Base-by-base conservation (phyloP, 2,888 invertebrate species). In the Cabera pusaria region DNA sequence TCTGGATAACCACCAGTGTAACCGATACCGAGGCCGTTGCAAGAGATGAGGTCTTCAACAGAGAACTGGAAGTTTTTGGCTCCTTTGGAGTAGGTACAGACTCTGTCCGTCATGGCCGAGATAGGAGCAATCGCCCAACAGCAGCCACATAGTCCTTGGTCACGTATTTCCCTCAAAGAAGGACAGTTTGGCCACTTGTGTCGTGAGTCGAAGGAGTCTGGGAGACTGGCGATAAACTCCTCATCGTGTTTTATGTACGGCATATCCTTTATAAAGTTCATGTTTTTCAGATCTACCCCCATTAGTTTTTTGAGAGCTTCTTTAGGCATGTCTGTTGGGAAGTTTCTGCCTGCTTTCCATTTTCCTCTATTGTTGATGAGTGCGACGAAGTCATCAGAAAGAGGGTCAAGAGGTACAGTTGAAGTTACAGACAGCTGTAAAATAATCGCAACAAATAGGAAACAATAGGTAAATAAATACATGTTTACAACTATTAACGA, bases 51-150 rank as follows among this genome's bases (percentile, higher is more conserved):
- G 79, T 97, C 95, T 67, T 97, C 96, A 7, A 97, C 93, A 0
- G 97, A 96, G 58, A 96, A 92, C 56, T 94, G 93, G 64, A 94
- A 92, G 67, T 95, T 90, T 5, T 88, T 67, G 7, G 90, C 88
- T 10, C 92, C 96, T 16, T 93, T 91, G 0, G 95, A 94, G 60
- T 93, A 93, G 55, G 96, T 96, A 77, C 97, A 97, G 16, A 93
- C 91, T 29, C 97, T 90, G 76, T 97, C 97, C 1, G 96, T 95
- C 94, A 97, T 97, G 0, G 96, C 95, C 76, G 96, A 96, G 0
- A 95, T 96, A 2, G 97, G 96, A 14, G 95, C 97, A 72, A 97
- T 96, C 1, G 96, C 97, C 97, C 97, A 97, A 81, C 98, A 98
- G 16, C 96, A 97, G 8, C 97, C 97, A 69, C 97, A 98, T 5